Base-by-base conservation (phyloP, 2,888 invertebrate species). In the Archips xylosteana region DNA sequence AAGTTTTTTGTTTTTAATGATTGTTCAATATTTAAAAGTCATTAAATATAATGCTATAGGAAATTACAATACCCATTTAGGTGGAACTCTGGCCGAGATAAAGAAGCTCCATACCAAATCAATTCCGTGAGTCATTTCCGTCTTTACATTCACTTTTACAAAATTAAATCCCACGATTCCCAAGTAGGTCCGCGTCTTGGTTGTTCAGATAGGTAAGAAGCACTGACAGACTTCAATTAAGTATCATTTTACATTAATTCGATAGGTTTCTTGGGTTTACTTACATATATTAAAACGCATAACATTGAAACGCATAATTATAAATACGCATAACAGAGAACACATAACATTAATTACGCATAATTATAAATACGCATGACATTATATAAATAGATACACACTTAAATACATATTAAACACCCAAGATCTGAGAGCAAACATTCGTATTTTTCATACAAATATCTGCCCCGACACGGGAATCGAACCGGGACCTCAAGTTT, bases 131-230 rank as follows among this genome's bases (percentile, higher is more conserved):
- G 57, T 32, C 57, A 57, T 57, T 57, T 57, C 57, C 57, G 57
- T 32, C 32, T 57, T 57, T 12, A 57, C 57, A 57, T 57, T 57
- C 57, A 57, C 57, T 57, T 57, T 57, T 57, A 57, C 32, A 12
- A 32, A 57, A 57, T 54, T 9, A 23, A 57, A 32, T 57, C 57
- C 10, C 57, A 57, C 23, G 57, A 54, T 57, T 23, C 32, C 10
- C 32, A 54, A 23, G 8, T 23, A 57, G 12, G 32, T 39, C 23
- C 5, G 32, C 32, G 3, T 23, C 57, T 49, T 49, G 13, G 49
- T 12, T 49, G n/a, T 49, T 49, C 2, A 45, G 9, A 45, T 45
- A 8, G 9, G 4, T n/a, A n/a, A 4, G n/a, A 3, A n/a, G 49
- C 49, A n/a, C 49, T n/a, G 13, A n/a, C 5, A 49, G 13, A 42